phyloP scores from a whole-genome alignment of 2,888 invertebrate genomes.

The Drosophila conformis region DNA sequence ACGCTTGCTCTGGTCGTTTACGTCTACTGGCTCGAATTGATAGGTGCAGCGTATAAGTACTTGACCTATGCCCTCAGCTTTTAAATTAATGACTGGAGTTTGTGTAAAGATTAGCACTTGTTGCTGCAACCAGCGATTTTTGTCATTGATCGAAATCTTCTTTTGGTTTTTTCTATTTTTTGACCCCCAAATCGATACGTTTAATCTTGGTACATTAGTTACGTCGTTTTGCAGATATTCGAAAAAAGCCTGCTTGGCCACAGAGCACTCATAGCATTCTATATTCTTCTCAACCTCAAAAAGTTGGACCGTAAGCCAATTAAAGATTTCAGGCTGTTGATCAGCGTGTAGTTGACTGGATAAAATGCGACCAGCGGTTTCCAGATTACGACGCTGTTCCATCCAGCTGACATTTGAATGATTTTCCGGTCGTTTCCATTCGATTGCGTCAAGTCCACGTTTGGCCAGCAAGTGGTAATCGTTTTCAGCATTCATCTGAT shows the following conservation, averaged over 20 bases:
- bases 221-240: slow-evolving; percentile 1
- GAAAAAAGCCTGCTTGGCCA: slow-evolving; percentile 36
- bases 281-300: background rate
- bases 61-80: slow-evolving; percentile 23
- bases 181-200: background rate
- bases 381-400: slow-evolving; percentile 20
- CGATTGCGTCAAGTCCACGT: background rate
- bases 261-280: slow-evolving; percentile 32
- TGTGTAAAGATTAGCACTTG: background rate
- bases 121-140: slow-evolving; percentile 8
- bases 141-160: background rate
- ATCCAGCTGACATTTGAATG: slow-evolving; percentile 14
- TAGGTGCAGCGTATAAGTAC: slow-evolving; percentile 31
- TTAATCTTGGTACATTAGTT: background rate
- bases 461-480: slow-evolving; percentile 25
- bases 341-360: background rate
- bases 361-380: slow-evolving; percentile 21
- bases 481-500: background rate
- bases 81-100: slow-evolving; percentile 3
- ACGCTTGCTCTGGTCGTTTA: background rate
- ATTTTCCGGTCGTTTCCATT: background rate
- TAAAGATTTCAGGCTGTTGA: slow-evolving; percentile 2
- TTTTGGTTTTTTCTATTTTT: background rate
- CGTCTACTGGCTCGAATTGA: background rate
- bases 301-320: slow-evolving; percentile 18